Evolutionary conservation across 2,888 invertebrate genomes (phyloP).

Genomic region (Incurvaria masculella): DNA sequence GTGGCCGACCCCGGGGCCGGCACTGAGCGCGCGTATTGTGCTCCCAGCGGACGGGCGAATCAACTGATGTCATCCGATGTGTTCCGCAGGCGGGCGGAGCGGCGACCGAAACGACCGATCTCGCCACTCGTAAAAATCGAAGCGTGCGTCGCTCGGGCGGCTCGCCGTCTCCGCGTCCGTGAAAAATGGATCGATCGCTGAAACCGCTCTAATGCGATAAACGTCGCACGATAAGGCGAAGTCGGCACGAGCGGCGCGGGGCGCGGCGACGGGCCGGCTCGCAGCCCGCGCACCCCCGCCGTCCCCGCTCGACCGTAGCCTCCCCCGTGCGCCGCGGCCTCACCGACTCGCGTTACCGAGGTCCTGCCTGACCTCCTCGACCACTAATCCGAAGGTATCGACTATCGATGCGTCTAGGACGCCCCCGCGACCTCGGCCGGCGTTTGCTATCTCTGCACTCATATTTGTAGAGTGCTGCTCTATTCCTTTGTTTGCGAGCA

Average conservation of each 20-base stretch:
- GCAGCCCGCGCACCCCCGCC: neutral
- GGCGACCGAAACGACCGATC: slow-evolving; percentile 5
- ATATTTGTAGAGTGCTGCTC: too few relatives aligned
- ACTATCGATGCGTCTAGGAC: neutral
- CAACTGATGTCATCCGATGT: slow-evolving; percentile 55
- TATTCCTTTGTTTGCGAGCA: too few relatives aligned
- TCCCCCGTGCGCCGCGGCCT: neutral
- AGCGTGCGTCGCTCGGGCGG: slow-evolving; percentile 30
- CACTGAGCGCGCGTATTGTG: slow-evolving; percentile 44
- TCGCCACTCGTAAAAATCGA: slow-evolving; percentile 40
- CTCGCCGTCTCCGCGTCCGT: slow-evolving; percentile 4
- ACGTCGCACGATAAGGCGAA: slow-evolving; percentile 46
- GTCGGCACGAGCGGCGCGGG: slow-evolving; percentile 28
- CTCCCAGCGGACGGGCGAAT: slow-evolving; percentile 48
- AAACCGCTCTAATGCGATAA: slow-evolving; percentile 54
- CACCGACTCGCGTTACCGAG: neutral
- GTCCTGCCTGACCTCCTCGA: neutral
- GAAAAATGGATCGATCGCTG: slow-evolving; percentile 42
- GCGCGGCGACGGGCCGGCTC: slow-evolving; percentile 28
- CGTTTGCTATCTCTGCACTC: too few relatives aligned
- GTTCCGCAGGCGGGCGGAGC: slow-evolving; percentile 33
- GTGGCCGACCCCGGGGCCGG: slow-evolving; percentile 44
- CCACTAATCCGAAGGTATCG: neutral
- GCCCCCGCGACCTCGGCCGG: neutral
- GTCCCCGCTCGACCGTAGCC: neutral